phyloP scores from a whole-genome alignment of 2,888 invertebrate species.

The Hesperia comma region DNA sequence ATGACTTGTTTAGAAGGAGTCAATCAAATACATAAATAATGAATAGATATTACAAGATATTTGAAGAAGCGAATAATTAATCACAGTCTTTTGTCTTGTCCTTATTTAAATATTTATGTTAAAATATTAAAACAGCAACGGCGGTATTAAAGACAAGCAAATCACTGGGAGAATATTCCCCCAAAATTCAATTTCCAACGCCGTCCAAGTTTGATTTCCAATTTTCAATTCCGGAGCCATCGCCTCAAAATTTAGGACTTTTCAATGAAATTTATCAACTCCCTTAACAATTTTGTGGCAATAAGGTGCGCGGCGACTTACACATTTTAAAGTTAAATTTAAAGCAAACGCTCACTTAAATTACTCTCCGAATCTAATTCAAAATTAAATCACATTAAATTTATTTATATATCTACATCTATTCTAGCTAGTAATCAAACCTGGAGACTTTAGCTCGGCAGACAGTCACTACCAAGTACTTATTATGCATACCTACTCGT shows the following conservation, averaged over 20 bases:
- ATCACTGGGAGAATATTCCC: background rate
- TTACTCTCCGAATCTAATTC: too few relatives aligned
- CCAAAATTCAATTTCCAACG: slow-evolving; percentile 18
- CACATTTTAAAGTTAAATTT: background rate
- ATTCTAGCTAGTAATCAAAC: too few relatives aligned
- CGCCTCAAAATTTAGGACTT: background rate
- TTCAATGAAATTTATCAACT: slow-evolving; percentile 18
- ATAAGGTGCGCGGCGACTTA: slow-evolving; percentile 1
- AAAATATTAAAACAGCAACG: background rate
- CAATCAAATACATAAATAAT: too few relatives aligned
- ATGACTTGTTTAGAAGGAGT: too few relatives aligned
- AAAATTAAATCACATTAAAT: too few relatives aligned
- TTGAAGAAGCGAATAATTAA: background rate
- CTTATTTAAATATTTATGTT: background rate
- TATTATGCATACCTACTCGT: too few relatives aligned
- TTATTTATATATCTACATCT: too few relatives aligned
- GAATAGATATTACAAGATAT: too few relatives aligned
- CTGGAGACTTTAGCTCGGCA: too few relatives aligned
- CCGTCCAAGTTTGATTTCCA: slow-evolving; percentile 23
- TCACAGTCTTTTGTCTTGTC: background rate
- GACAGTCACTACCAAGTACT: too few relatives aligned
- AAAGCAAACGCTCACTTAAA: background rate
- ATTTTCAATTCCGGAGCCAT: slow-evolving; percentile 20
- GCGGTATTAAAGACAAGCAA: background rate
- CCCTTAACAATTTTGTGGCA: slow-evolving; percentile 15